phyloP scores from a whole-genome alignment of 2,797 vertebrate genomes.

The Gadopsis bispinosus region DNA sequence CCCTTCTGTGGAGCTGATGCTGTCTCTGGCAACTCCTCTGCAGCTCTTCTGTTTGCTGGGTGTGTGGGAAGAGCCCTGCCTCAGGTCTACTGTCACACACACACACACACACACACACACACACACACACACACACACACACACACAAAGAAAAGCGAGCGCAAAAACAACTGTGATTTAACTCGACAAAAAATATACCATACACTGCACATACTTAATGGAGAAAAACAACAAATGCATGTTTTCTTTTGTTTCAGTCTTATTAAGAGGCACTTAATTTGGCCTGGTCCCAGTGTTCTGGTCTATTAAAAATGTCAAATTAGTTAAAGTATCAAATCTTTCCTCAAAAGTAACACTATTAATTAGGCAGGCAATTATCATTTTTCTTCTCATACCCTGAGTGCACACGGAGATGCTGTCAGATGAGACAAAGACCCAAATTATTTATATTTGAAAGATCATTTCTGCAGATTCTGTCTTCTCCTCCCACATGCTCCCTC shows the following conservation, averaged over 20 bases:
- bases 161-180: background rate
- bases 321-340: conserved; percentile 32
- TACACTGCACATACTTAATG: background rate
- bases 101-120: conserved; percentile 40
- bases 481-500: conserved; percentile 24
- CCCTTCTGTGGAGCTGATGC: conserved; percentile 88
- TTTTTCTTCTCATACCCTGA: conserved; percentile 20
- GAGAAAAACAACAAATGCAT: background rate
- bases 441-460: conserved; percentile 30
- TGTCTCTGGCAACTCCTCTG: conserved; percentile 82
- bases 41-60: conserved; percentile 84
- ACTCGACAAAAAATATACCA: background rate
- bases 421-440: conserved; percentile 34
- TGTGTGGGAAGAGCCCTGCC: conserved; percentile 72
- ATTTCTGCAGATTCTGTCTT: conserved; percentile 37
- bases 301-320: conserved; percentile 27
- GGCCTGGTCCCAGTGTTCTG: background rate
- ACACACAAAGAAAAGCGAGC: background rate
- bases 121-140: conserved; percentile 25
- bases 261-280: conserved; percentile 1
- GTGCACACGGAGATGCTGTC: conserved; percentile 22
- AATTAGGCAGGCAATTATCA: conserved; percentile 33
- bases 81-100: conserved; percentile 72
- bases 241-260: background rate
- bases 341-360: conserved; percentile 18